A percentile compares a stretch with the other conserved stretches of the same genome.
Evolutionary conservation across 2,113 vertebrate genomes (phyloP).

Genomic region (Platysteira castanea): DNA sequence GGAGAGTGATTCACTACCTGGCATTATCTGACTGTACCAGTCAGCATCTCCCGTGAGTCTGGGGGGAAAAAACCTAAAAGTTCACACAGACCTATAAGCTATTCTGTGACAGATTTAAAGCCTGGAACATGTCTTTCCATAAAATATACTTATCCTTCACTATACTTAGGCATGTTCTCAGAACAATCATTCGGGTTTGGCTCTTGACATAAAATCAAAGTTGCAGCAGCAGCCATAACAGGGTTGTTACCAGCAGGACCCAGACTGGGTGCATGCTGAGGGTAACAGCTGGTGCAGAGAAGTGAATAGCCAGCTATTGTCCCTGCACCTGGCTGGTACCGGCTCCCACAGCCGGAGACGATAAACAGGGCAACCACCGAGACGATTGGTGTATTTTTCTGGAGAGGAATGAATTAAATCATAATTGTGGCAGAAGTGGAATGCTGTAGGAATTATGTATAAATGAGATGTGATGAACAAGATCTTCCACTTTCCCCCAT

Average conservation of each 20-base stretch:
- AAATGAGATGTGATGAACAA: neutral
- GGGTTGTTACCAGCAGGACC: neutral
- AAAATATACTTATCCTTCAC: neutral
- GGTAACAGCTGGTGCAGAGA: conserved; percentile 39
- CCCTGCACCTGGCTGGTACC: neutral
- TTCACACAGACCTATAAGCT: neutral
- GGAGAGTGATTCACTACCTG: neutral
- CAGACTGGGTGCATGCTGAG: neutral
- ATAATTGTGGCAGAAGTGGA: neutral
- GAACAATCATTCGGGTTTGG: neutral
- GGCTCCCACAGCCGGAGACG: neutral
- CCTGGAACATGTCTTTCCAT: neutral
- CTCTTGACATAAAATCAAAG: neutral
- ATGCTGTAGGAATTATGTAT: neutral
- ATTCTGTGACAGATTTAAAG: neutral
- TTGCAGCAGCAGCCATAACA: neutral
- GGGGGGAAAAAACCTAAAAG: neutral
- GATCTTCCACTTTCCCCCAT: neutral
- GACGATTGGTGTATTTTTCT: neutral
- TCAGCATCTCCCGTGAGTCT: neutral
- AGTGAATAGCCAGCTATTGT: conserved; percentile 40
- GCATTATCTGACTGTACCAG: neutral
- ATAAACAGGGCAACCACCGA: neutral
- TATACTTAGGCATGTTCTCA: neutral
- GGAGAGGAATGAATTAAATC: conserved; percentile 10